Conservation (phyloP, 2,113 vertebrate genomes). For the Hydropotes inermis region DNA sequence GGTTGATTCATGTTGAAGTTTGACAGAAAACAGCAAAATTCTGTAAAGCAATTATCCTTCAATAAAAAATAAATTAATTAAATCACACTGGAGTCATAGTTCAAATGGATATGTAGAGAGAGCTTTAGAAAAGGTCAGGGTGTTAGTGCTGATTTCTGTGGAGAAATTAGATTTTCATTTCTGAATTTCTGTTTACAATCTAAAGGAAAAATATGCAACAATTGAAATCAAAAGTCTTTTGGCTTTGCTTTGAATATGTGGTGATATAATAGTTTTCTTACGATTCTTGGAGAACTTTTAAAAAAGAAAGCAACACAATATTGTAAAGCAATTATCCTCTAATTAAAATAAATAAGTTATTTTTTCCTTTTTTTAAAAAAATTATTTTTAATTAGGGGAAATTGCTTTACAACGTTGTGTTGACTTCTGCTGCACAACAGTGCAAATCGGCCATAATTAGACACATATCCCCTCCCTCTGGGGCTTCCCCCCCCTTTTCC, state of each 20-base stretch:
- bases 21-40: background rate
- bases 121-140: background rate
- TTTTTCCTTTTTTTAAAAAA: background rate
- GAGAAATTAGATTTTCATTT: background rate
- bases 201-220: background rate
- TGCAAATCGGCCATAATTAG: background rate
- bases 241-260: background rate
- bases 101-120: background rate
- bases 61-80: background rate
- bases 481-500: background rate
- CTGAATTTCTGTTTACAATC: background rate
- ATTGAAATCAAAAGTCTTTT: conserved; percentile 2
- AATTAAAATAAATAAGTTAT: background rate
- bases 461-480: background rate
- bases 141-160: background rate
- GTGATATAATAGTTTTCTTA: background rate
- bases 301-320: background rate
- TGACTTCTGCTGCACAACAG: background rate
- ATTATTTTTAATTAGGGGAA: background rate
- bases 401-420: background rate
- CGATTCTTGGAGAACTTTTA: background rate
- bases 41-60: background rate
- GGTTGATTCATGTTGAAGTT: background rate
- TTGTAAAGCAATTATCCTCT: background rate
- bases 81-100: background rate